Evolutionary conservation across 2,888 invertebrate species (phyloP).

Genomic region (Andricus curvator): DNA sequence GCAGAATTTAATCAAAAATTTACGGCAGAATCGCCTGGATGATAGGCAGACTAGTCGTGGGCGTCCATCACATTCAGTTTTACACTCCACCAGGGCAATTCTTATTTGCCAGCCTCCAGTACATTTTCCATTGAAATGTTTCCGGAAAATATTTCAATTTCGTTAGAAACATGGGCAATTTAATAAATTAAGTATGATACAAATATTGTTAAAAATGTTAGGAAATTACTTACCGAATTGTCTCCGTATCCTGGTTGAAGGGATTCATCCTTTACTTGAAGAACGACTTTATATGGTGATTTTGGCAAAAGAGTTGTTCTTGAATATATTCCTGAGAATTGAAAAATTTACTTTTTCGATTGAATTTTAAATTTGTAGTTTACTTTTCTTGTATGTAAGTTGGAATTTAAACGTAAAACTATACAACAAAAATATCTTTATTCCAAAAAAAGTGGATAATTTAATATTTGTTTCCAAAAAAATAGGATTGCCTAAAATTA

Average conservation of each 20-base stretch:
- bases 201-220: no score
- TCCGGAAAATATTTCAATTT: conserved; percentile 14
- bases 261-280: conserved; percentile 80
- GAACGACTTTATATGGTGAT: conserved; percentile 79
- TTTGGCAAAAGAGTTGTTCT: conserved; percentile 72
- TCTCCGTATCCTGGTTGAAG: conserved; percentile 75
- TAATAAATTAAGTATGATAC: background rate
- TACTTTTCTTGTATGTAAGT: no score
- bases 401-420: no score
- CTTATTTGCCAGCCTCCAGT: background rate
- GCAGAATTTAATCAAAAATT: conserved; percentile 66
- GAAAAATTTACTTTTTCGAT: background rate
- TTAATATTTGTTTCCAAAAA: no score
- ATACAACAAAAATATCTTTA: no score
- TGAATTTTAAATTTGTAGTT: no score
- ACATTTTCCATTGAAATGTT: background rate
- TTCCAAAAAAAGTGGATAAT: no score
- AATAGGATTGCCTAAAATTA: no score
- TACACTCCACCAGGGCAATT: conserved; percentile 9
- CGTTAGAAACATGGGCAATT: background rate
- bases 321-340: conserved; percentile 67
- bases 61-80: conserved; percentile 48
- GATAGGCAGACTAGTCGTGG: conserved; percentile 45
- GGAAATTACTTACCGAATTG: conserved; percentile 74
- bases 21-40: conserved; percentile 56